phyloP scores from a whole-genome alignment of 1,140 invertebrate genomes.

The Acromyrmex charruanus region DNA sequence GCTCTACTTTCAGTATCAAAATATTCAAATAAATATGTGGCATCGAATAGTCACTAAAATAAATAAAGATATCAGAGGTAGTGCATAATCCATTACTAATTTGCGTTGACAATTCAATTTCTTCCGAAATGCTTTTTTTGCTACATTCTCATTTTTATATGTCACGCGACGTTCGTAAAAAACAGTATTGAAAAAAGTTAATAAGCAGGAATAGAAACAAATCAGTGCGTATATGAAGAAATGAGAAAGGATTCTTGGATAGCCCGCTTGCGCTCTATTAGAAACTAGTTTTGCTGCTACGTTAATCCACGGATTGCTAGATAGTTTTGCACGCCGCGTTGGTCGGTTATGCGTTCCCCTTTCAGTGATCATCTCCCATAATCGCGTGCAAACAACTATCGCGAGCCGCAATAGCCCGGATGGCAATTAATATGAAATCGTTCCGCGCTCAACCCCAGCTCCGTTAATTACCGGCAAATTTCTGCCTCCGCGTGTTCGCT shows the following conservation, averaged over 20 bases:
- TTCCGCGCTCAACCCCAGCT: not conserved
- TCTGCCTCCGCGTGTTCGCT: not conserved
- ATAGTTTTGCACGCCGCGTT: conserved; percentile 4
- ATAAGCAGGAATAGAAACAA: not conserved
- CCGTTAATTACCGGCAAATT: conserved; percentile 25
- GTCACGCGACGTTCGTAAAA: not conserved
- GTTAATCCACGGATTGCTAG: conserved; percentile 27
- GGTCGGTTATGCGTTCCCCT: conserved; percentile 18
- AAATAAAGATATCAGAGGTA: not conserved
- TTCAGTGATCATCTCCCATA: conserved; percentile 50
- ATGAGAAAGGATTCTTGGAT: conserved; percentile 29
- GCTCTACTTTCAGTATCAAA: not conserved
- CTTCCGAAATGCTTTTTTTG: not conserved
- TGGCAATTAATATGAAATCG: conserved; percentile 51
- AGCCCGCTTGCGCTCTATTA: not conserved
- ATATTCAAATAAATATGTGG: not conserved
- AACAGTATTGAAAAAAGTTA: not conserved
- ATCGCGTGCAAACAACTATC: conserved; percentile 20
- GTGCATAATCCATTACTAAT: not conserved
- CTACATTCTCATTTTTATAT: not conserved
- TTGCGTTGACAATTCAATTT: not conserved
- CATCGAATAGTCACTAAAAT: not conserved
- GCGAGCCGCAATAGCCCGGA: not conserved
- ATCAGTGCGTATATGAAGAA: not conserved
- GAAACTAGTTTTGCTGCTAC: conserved; percentile 46